These are phyloP conservation scores for Argopecten irradians DNA, from an alignment of 1,140 invertebrate genomes.

Conservation along the genomic window DNA sequence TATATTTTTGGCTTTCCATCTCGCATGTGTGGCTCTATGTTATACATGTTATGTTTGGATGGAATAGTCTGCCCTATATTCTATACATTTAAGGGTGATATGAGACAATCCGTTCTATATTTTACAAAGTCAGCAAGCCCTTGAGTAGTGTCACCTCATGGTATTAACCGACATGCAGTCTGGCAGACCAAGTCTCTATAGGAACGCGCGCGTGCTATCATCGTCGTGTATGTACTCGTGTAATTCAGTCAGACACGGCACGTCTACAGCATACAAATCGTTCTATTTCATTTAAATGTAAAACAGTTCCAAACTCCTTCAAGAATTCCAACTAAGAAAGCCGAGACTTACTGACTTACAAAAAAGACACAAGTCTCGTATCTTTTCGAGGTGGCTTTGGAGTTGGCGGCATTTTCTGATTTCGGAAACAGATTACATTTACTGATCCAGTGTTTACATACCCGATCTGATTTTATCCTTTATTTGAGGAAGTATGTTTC, in stretches of 20 bases:
- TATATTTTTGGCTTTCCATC: no score
- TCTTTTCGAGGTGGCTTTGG: background rate
- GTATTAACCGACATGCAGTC: background rate
- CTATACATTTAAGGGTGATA: no score
- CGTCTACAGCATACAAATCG: background rate
- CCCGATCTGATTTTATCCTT: no score
- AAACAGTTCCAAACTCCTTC: background rate
- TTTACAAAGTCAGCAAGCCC: background rate
- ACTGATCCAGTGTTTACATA: background rate
- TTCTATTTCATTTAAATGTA: conserved; percentile 19
- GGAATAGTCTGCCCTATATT: no score
- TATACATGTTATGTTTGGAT: no score
- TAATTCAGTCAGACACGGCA: background rate
- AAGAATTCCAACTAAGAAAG: background rate
- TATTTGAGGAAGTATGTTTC: no score
- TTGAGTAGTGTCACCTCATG: background rate
- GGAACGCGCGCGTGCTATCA: background rate
- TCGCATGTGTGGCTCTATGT: no score
- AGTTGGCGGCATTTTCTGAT: background rate
- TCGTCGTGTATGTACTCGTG: background rate
- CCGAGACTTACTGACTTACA: background rate
- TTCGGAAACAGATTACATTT: background rate
- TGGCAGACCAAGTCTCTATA: background rate
- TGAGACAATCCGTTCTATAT: background rate
- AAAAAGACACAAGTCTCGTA: background rate